Conservation (phyloP, 2,113 vertebrate species). For the Corythoichthys intestinalis region DNA sequence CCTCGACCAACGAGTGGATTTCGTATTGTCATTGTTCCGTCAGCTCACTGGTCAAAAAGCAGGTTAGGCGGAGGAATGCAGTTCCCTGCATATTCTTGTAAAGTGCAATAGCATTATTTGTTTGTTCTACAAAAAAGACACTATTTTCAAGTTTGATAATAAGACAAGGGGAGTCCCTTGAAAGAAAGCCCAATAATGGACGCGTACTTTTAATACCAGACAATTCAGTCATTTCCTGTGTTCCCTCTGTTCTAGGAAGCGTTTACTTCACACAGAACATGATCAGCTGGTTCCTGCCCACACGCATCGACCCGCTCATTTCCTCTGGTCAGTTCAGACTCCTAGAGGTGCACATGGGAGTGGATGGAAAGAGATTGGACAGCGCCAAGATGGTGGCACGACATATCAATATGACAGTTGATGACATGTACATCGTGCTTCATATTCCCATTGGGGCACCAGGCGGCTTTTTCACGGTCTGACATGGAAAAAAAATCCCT, state of each 20-base stretch:
- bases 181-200: no score
- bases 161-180: no score
- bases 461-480: conserved; percentile 80
- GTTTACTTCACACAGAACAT: conserved; percentile 49
- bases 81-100: no score
- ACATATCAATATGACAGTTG: conserved; percentile 58
- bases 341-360: conserved; percentile 67
- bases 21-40: no score
- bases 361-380: conserved; percentile 70
- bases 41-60: no score
- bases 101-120: no score
- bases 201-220: no score
- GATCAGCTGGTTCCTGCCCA: conserved; percentile 79
- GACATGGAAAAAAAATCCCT: background rate
- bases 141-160: no score
- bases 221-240: no score
- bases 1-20: no score
- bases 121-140: no score
- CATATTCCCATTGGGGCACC: conserved; percentile 75
- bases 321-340: conserved; percentile 42
- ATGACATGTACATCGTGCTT: conserved; percentile 45
- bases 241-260: conserved; percentile 59
- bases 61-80: no score
- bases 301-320: conserved; percentile 58
- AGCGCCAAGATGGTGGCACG: conserved; percentile 55